Evolutionary conservation across 2,888 invertebrate genomes (phyloP).

Genomic region (Deroplatys truncata): DNA sequence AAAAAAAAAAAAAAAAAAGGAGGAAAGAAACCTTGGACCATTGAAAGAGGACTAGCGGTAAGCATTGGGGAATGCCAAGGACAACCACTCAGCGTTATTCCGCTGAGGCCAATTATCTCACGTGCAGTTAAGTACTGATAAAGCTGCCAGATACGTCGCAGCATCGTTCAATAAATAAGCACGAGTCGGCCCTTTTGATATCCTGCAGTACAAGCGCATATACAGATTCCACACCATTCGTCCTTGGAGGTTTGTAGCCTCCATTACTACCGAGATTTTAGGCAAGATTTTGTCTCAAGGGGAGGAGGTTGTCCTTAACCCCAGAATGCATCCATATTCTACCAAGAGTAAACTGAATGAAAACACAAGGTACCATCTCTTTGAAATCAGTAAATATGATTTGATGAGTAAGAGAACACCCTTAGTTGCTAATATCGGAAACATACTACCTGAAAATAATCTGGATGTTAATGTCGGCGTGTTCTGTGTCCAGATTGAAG

Average conservation of each 20-base stretch:
- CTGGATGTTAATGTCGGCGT: too few relatives aligned
- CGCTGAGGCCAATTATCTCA: background rate
- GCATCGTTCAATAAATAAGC: background rate
- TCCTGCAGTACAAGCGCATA: background rate
- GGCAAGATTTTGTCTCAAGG: too few relatives aligned
- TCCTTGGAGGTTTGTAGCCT: background rate
- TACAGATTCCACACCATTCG: background rate
- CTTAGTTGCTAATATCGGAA: too few relatives aligned
- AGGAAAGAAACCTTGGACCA: background rate
- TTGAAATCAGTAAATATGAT: too few relatives aligned
- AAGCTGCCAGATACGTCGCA: background rate
- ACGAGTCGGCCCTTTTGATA: background rate
- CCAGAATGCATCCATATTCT: too few relatives aligned
- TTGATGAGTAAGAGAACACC: too few relatives aligned
- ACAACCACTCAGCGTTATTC: background rate
- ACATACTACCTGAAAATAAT: too few relatives aligned
- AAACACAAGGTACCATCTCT: too few relatives aligned
- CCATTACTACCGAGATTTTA: background rate
- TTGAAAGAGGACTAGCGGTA: background rate
- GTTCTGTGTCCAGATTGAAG: too few relatives aligned
- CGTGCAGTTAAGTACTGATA: background rate
- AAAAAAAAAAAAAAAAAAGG: too few relatives aligned
- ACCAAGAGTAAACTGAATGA: too few relatives aligned
- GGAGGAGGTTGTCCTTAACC: too few relatives aligned
- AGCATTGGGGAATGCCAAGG: conserved; percentile 6